Conservation (phyloP, 2,888 invertebrate species). For the Pteria penguin region DNA sequence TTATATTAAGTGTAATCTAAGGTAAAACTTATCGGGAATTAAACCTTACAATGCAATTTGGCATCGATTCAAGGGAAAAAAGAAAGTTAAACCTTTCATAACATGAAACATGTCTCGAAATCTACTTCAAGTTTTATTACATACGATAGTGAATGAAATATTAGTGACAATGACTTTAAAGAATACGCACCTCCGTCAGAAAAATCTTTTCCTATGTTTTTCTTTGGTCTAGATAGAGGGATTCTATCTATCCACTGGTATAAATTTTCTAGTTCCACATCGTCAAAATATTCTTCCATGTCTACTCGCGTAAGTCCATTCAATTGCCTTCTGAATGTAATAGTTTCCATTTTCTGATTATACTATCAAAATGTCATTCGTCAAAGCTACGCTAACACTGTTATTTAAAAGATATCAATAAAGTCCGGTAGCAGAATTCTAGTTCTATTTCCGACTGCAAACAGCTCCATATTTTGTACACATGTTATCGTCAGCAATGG, state of each 20-base stretch:
- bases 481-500: not conserved
- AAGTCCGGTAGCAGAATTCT: no score
- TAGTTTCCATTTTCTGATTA: slow-evolving; percentile 43
- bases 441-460: not conserved
- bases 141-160: no score
- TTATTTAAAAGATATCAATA: not conserved
- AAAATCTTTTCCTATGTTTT: slow-evolving; percentile 79
- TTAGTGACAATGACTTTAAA: no score
- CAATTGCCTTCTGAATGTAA: slow-evolving; percentile 50
- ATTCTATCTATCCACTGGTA: slow-evolving; percentile 80
- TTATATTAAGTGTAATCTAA: no score
- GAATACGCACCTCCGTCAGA: slow-evolving; percentile 80
- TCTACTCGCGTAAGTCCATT: slow-evolving; percentile 61
- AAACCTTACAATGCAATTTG: no score
- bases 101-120: no score
- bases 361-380: not conserved
- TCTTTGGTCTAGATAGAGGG: slow-evolving; percentile 79
- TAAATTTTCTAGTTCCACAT: slow-evolving; percentile 77
- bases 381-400: not conserved
- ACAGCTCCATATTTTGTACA: not conserved
- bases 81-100: no score
- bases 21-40: no score
- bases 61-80: no score
- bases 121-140: no score
- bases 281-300: slow-evolving; percentile 76